A percentile compares a stretch with the other conserved stretches of the same genome.
These are phyloP conservation scores for Psilopogon haemacephalus DNA, from an alignment of 2,113 vertebrate genomes.

Conservation along the genomic window DNA sequence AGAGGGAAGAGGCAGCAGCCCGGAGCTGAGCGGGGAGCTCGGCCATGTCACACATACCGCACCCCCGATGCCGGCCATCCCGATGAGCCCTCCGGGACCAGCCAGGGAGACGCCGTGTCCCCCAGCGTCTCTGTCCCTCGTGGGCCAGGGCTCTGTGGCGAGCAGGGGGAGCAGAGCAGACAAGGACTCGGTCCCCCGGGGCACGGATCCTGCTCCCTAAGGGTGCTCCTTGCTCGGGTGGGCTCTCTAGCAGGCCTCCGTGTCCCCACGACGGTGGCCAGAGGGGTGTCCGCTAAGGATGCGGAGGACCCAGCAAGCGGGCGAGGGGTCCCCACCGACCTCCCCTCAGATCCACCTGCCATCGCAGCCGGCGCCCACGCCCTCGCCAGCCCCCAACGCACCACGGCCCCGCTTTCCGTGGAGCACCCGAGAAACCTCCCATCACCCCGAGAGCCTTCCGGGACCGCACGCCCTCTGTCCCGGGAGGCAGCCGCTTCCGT, in stretches of 20 bases:
- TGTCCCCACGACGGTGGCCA: not conserved
- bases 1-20: constrained; percentile 26
- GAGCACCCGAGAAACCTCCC: not conserved
- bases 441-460: not conserved
- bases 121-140: not conserved
- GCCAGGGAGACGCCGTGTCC: not conserved
- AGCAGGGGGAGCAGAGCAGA: not conserved
- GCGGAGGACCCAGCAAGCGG: not conserved
- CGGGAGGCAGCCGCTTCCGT: not conserved
- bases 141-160: not conserved
- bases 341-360: not conserved
- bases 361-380: not conserved
- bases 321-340: not conserved
- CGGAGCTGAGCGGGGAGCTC: not conserved
- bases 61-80: not conserved
- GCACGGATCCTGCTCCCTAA: not conserved
- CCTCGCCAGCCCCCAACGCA: not conserved
- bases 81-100: not conserved
- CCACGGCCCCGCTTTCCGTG: not conserved
- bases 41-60: not conserved
- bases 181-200: not conserved
- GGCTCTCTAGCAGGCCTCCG: not conserved
- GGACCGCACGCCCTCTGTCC: not conserved
- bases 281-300: not conserved
- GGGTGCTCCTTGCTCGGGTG: not conserved